These are phyloP conservation scores for Lacanobia wlatinum DNA, from an alignment of 2,888 invertebrate genomes.

Conservation along the genomic window DNA sequence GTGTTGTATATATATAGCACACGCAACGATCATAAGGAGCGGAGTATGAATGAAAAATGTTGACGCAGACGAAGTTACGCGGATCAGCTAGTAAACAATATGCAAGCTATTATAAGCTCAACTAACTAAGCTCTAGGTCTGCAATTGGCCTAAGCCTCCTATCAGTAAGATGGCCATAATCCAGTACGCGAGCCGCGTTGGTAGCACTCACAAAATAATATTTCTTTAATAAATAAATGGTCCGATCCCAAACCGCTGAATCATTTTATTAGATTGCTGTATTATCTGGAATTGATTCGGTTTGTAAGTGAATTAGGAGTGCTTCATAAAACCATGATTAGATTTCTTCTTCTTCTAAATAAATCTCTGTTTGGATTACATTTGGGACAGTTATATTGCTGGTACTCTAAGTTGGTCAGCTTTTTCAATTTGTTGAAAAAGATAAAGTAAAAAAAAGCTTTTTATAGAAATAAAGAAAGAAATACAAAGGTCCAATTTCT, in stretches of 20 bases:
- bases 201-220: slow-evolving; percentile 12
- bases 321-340: slow-evolving; percentile 28
- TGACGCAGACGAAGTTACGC: too few relatives aligned
- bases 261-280: slow-evolving; percentile 56
- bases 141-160: not conserved
- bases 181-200: too few relatives aligned
- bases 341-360: slow-evolving; percentile 17
- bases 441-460: not conserved
- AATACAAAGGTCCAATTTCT: too few relatives aligned
- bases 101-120: too few relatives aligned
- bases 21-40: too few relatives aligned
- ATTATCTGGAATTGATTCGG: slow-evolving; percentile 43
- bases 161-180: slow-evolving; percentile 2
- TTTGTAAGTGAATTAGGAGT: slow-evolving; percentile 37
- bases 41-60: too few relatives aligned
- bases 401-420: not conserved
- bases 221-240: slow-evolving; percentile 37
- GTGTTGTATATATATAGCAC: too few relatives aligned
- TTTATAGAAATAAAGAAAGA: too few relatives aligned
- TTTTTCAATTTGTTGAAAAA: not conserved
- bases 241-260: slow-evolving; percentile 31
- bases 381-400: not conserved
- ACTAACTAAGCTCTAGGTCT: too few relatives aligned
- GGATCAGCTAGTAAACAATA: too few relatives aligned
- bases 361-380: not conserved